Base-by-base conservation (phyloP, 2,113 vertebrate genomes). In the Chlamydotis undulata region DNA sequence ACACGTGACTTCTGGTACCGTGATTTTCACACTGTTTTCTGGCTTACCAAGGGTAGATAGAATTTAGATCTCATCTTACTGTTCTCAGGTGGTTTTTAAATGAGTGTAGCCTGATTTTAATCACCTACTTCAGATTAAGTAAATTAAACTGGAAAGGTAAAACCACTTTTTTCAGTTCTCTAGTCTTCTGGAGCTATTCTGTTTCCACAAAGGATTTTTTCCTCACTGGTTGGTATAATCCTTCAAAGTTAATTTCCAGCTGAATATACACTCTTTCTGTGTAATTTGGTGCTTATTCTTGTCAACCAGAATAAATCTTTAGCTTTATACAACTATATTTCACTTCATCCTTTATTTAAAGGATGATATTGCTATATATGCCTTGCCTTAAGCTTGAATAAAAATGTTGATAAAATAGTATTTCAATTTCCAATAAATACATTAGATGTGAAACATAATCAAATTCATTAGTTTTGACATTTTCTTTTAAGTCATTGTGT, bases 1-100 rank as follows among this genome's bases (percentile, higher is more conserved):
- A n/a, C 18, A 1, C 0, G 1, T 57, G 41, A 29, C n/a, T 79
- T 26, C 28, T 21, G 39, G 8, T 23, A 35, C 33, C 1, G 0
- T 77, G 63, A 10, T 23, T 93, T 83, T 31, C 35, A 61, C 14
- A 1, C 19, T 25, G 0, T 63, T 74, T 56, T 59, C 77, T 92
- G 41, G 28, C 77, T 94, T 43, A 63, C 55, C 24, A 67, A 50
- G 57, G 49, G 33, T 7, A 45, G 39, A 19, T 83, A 9, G 31
- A 4, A 52, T 59, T 81, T 55, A 50, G 31, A 33, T 80, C 31
- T 37, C 43, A 33, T 55, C 28, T 57, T 68, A 19, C 16, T 67
- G 5, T 65, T 81, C 28, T 55, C 60, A 55, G 28, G 39, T 37
- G n/a, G 0, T 52, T 93, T 90, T 84, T 63, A 80, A 71, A 64